Percentiles rank a stretch among this genome's conserved stretches.
Evolutionary conservation across 2,888 invertebrate genomes (phyloP).

Genomic region (Hemistola chrysoprasaria): DNA sequence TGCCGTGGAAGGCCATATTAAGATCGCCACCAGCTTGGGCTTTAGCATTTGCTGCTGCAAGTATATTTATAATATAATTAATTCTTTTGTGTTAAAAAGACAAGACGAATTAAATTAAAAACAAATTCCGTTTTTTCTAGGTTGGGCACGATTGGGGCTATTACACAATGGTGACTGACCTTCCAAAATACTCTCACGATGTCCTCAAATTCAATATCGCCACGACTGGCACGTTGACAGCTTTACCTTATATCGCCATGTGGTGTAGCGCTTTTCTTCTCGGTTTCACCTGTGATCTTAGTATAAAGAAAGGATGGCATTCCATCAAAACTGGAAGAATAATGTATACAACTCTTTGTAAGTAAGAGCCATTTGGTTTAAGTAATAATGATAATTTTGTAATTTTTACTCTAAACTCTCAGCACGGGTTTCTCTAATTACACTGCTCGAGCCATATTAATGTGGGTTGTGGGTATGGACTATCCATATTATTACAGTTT

Average conservation of each 20-base stretch:
- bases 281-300: slow-evolving; percentile 86
- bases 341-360: slow-evolving; percentile 86
- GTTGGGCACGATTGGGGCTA: slow-evolving; percentile 85
- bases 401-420: no score
- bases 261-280: slow-evolving; percentile 84
- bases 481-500: no score
- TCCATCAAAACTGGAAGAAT: slow-evolving; percentile 83
- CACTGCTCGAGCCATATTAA: no score
- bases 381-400: no score
- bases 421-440: no score
- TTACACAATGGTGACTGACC: slow-evolving; percentile 87
- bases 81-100: no score
- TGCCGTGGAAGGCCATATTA: slow-evolving; percentile 87
- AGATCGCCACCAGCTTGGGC: slow-evolving; percentile 88
- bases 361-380: slow-evolving; percentile 30
- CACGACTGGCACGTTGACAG: slow-evolving; percentile 83
- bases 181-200: slow-evolving; percentile 86
- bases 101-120: no score
- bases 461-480: no score
- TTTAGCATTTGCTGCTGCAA: slow-evolving; percentile 85
- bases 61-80: no score
- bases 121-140: slow-evolving; percentile 37
- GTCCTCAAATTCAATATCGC: slow-evolving; percentile 84
- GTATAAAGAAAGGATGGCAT: slow-evolving; percentile 83
- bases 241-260: slow-evolving; percentile 86